A percentile compares a stretch with the other conserved stretches of the same genome.
These are phyloP conservation scores for Pomatostomus ruficeps DNA, from an alignment of 2,113 vertebrate species.

Conservation along the genomic window DNA sequence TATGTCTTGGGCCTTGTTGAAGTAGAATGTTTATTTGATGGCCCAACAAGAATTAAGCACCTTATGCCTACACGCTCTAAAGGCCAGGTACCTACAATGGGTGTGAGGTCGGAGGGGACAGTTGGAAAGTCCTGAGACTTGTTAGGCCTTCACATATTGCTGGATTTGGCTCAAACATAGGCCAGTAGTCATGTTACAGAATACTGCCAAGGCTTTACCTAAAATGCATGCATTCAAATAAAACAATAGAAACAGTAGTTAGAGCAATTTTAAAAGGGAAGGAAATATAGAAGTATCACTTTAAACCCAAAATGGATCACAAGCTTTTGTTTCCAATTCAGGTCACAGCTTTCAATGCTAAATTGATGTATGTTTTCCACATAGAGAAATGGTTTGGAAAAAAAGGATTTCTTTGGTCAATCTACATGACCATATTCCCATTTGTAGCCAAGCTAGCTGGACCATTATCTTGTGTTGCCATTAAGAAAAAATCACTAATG, in stretches of 20 bases:
- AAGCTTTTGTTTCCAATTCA: neutral
- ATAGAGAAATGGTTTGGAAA: neutral
- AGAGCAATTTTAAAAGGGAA: neutral
- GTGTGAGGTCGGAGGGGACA: neutral
- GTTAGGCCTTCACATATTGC: neutral
- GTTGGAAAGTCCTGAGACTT: neutral
- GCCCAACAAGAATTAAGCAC: neutral
- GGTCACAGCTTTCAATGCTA: neutral
- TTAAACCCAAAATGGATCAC: neutral
- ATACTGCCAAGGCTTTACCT: neutral
- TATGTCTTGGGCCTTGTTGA: neutral
- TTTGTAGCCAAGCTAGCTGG: neutral
- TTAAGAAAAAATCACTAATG: neutral
- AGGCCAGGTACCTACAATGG: neutral
- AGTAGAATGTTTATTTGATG: neutral
- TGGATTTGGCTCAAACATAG: neutral
- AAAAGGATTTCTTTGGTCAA: neutral
- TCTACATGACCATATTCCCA: neutral
- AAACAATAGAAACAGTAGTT: neutral
- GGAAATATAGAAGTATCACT: neutral
- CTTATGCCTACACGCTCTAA: fast-evolving
- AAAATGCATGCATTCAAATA: neutral
- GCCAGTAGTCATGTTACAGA: neutral
- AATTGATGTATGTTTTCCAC: neutral
- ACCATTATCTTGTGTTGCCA: neutral